Conservation (phyloP, 2,113 vertebrate species). For the Tretioscincus oriximinensis region DNA sequence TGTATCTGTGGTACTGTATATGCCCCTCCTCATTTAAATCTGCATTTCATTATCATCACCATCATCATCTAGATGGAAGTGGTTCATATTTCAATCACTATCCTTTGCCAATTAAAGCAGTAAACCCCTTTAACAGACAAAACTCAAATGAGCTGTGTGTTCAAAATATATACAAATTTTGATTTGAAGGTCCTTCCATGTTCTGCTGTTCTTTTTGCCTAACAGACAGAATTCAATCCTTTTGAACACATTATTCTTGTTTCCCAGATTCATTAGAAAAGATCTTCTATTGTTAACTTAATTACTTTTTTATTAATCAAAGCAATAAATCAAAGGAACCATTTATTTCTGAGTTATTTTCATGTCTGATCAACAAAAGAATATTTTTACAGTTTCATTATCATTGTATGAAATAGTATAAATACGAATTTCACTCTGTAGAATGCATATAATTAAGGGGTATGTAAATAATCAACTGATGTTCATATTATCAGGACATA, state of each 20-base stretch:
- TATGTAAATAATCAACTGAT: slow-evolving; percentile 10
- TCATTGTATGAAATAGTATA: slow-evolving; percentile 25
- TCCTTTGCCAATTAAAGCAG: background rate
- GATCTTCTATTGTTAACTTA: slow-evolving; percentile 43
- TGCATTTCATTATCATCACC: background rate
- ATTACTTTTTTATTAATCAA: slow-evolving; percentile 53
- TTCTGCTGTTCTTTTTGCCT: slow-evolving; percentile 10
- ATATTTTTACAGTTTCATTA: slow-evolving; percentile 23
- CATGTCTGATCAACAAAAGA: slow-evolving; percentile 37
- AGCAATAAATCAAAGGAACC: slow-evolving; percentile 27
- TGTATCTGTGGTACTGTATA: background rate
- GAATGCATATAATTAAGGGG: slow-evolving; percentile 21
- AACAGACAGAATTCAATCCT: slow-evolving; percentile 26
- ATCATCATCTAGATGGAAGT: background rate
- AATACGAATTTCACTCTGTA: slow-evolving; percentile 40
- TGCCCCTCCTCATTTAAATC: background rate
- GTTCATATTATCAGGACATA: slow-evolving; percentile 14
- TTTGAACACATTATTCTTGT: slow-evolving; percentile 28
- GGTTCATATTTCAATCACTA: background rate
- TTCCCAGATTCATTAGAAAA: slow-evolving; percentile 37
- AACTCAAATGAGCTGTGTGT: background rate
- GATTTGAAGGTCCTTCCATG: slow-evolving; percentile 43
- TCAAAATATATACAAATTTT: slow-evolving; percentile 14
- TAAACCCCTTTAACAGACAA: background rate
- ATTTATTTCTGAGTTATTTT: slow-evolving; percentile 39